Base-by-base conservation (phyloP, 2,797 vertebrate species). In the Fistularia commersonii region DNA sequence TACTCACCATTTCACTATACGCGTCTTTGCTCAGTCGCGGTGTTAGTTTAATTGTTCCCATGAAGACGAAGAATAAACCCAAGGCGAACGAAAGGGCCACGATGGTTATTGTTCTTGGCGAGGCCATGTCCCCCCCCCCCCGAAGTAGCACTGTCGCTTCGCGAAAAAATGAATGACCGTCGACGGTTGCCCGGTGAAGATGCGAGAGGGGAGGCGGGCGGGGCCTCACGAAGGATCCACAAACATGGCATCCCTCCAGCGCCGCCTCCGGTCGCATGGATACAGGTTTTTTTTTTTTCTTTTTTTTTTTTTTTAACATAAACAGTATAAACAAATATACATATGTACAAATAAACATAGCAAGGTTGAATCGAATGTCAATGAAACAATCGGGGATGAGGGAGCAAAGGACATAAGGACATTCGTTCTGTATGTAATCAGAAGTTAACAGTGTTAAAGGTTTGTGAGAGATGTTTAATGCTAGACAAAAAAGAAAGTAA, bases 11-110 rank as follows among this genome's bases (percentile, higher is more conserved):
- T 79, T 99, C 97, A 52, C 88, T 93, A 88, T 98, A 96, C 1
- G 97, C 95, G 65, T 98, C 96, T 85, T 95, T 98, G 90, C 95
- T 98, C 57, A 99, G 92, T 47, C 95, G 90, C 5, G 97, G 96
- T 0, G 96, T 96, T 76, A 98, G 88, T 63, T 99, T 99, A 77
- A 98, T 97, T 62, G 96, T 97, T n/a, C 95, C 96, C 97, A 99
- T 99, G 31, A 98, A 99, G 48, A 99, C 94, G 48, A 99, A 98
- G 76, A 99, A 98, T 32, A 98, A 89, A 41, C 96, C 97, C 61
- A 99, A 77, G 34, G 96, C 95, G 48, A 98, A 92, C 0, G 95
- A 98, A 13, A 98, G 94, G 45, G 94, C 94, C 41, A 98, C 88
- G 6, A 98, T 94, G 49, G 96, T 98, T 70, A 99, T n/a, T 39